phyloP scores from a whole-genome alignment of 2,797 vertebrate species.

The Tauraco hartlaubi region DNA sequence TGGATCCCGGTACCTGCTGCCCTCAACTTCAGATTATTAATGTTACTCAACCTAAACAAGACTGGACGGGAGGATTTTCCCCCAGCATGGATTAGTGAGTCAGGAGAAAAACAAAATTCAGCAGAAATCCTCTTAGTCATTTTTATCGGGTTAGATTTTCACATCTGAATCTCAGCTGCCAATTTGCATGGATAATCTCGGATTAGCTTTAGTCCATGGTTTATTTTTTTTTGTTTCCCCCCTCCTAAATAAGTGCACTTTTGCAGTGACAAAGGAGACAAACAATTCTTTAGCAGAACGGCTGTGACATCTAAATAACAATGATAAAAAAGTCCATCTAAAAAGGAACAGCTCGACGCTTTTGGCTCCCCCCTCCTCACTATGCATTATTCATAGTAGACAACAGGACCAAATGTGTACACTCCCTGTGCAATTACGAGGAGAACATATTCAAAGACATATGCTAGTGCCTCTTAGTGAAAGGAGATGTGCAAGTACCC shows the following conservation, averaged over 20 bases:
- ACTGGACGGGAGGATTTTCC: not conserved
- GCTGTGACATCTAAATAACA: constrained; percentile 58
- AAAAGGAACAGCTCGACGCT: constrained; percentile 36
- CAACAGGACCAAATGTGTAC: constrained; percentile 64
- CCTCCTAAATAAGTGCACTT: constrained; percentile 18
- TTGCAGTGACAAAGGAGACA: not conserved
- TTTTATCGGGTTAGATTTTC: constrained; percentile 42
- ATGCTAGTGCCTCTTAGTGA: constrained; percentile 71
- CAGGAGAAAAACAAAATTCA: constrained; percentile 4
- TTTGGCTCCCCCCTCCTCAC: not conserved
- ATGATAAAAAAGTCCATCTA: constrained; percentile 60
- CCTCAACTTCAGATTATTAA: not conserved
- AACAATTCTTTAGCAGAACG: not conserved
- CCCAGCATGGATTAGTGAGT: not conserved
- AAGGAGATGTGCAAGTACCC: constrained; percentile 66
- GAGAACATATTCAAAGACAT: constrained; percentile 75
- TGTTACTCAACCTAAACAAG: not conserved
- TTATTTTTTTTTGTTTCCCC: constrained; percentile 2
- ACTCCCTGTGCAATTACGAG: constrained; percentile 70
- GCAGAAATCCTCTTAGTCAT: constrained; percentile 52
- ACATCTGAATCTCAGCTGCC: constrained; percentile 46
- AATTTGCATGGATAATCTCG: constrained; percentile 59
- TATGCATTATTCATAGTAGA: constrained; percentile 73
- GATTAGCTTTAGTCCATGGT: not conserved
- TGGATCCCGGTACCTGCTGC: not conserved